These are phyloP conservation scores for Protosalanx chinensis DNA, from an alignment of 2,797 vertebrate species.

Conservation along the genomic window DNA sequence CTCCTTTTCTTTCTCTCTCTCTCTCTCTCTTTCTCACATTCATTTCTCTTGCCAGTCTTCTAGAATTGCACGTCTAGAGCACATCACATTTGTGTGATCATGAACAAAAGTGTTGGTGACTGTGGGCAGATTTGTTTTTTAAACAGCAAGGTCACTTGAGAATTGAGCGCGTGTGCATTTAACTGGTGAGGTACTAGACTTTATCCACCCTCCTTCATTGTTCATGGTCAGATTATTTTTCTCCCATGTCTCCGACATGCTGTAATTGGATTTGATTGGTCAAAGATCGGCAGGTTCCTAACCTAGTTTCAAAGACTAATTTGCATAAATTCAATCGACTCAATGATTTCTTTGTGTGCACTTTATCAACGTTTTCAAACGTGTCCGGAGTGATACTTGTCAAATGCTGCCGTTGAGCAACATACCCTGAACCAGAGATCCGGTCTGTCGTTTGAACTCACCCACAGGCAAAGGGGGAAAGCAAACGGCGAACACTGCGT, in stretches of 20 bases:
- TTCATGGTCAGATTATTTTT: slow-evolving; percentile 25
- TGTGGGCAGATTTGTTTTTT: neutral
- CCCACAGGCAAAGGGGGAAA: slow-evolving; percentile 31
- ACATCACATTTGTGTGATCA: neutral
- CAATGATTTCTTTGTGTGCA: neutral
- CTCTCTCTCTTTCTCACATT: slow-evolving; percentile 9
- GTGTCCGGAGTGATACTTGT: neutral
- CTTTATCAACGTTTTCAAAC: neutral
- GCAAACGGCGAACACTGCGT: slow-evolving; percentile 48
- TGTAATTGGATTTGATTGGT: slow-evolving; percentile 21
- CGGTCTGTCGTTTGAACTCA: neutral
- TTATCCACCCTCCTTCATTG: neutral
- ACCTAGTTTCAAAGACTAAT: slow-evolving; percentile 2
- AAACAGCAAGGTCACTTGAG: neutral
- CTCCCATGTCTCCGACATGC: slow-evolving; percentile 22
- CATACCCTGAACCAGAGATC: neutral
- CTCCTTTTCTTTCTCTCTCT: slow-evolving; percentile 1
- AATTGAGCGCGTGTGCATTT: neutral
- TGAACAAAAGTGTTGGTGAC: neutral
- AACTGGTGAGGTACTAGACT: slow-evolving; percentile 19
- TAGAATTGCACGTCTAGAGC: neutral
- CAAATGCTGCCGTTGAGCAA: neutral
- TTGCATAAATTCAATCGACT: slow-evolving; percentile 8
- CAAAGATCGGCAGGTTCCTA: slow-evolving; percentile 10
- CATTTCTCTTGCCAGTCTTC: neutral